A percentile compares a stretch with the other conserved stretches of the same genome.
phyloP scores from a whole-genome alignment of 2,888 invertebrate genomes.

The Thera britannica region DNA sequence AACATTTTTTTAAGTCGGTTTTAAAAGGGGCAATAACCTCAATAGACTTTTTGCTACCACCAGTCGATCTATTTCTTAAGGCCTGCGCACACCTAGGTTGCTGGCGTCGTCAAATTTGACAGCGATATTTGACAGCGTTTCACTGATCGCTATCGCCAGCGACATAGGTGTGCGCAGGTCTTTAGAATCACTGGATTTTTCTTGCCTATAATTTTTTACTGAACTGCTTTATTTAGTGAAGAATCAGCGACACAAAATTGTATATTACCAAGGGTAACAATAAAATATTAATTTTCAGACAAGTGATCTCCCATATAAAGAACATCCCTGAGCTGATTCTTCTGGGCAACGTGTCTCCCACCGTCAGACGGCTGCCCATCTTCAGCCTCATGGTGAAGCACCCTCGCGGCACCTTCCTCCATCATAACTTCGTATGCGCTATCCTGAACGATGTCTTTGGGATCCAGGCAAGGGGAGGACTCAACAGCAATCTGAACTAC shows the following conservation, averaged over 20 bases:
- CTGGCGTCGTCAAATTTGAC: too few species aligned
- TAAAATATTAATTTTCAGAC: constrained; percentile 77
- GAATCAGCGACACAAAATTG: too few species aligned
- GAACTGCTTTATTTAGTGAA: too few species aligned
- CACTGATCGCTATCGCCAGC: too few species aligned
- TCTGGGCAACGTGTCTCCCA: constrained; percentile 88
- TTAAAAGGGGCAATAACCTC: not conserved
- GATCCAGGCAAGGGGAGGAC: constrained; percentile 92
- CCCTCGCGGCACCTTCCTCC: constrained; percentile 91
- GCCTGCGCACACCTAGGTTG: too few species aligned
- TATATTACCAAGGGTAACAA: not conserved
- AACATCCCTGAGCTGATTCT: constrained; percentile 92
- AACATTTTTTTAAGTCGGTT: not conserved
- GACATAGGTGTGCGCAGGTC: too few species aligned
- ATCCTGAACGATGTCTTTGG: constrained; percentile 96
- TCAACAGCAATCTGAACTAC: constrained; percentile 93
- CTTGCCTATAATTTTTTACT: too few species aligned
- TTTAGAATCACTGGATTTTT: too few species aligned
- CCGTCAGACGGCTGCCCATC: constrained; percentile 89
- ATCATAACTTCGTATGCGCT: constrained; percentile 94
- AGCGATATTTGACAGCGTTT: too few species aligned
- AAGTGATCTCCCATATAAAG: constrained; percentile 91
- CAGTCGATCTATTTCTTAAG: too few species aligned
- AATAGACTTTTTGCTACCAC: not conserved
- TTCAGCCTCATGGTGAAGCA: constrained; percentile 95